Percentiles rank a stretch among this genome's conserved stretches.
Conservation (phyloP, 1,140 invertebrate species). For the Eueides isabella region DNA sequence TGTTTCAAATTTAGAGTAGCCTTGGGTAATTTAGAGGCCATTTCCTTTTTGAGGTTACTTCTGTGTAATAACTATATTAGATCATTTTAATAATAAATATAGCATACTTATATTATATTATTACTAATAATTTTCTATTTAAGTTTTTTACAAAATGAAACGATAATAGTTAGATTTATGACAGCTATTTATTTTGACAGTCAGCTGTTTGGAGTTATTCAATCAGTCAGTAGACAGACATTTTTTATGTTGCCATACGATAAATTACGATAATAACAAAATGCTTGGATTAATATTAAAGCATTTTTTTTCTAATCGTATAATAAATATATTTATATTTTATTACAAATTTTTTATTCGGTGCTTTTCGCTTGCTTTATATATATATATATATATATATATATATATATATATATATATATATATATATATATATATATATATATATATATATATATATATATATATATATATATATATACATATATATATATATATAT, state of each 20-base stretch:
- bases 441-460: too few species aligned
- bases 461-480: too few species aligned
- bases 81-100: not conserved
- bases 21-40: slow-evolving; percentile 79
- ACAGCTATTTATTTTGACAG: slow-evolving; percentile 4
- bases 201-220: not conserved
- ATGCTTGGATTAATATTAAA: too few species aligned
- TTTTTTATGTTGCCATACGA: not conserved
- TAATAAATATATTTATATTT: too few species aligned
- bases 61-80: not conserved
- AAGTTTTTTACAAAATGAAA: not conserved
- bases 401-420: too few species aligned
- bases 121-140: not conserved
- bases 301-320: too few species aligned
- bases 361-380: too few species aligned
- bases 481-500: too few species aligned
- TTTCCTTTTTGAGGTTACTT: slow-evolving; percentile 33
- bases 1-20: slow-evolving; percentile 83
- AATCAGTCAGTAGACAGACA: too few species aligned
- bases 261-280: not conserved
- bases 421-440: too few species aligned
- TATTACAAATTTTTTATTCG: too few species aligned
- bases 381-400: too few species aligned
- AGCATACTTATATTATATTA: not conserved
- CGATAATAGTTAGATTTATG: not conserved